Base-by-base conservation (phyloP, 2,888 invertebrate genomes). In the Atethmia centrago region DNA sequence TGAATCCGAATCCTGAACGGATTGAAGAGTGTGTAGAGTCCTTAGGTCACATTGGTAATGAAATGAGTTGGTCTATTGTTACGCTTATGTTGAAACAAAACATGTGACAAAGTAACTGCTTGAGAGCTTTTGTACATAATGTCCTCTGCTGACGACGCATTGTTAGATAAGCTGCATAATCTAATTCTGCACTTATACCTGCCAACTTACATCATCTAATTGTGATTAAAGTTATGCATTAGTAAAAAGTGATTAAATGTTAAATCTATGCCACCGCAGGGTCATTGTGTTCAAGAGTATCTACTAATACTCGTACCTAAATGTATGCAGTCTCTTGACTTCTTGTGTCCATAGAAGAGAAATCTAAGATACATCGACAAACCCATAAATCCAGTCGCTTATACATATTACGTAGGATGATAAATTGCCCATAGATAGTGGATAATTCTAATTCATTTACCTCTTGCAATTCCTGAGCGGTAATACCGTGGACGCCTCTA, bases 381-480 rank as follows among this genome's bases (percentile, higher is more conserved):
- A 71, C 28, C 21, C 21, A 75, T 76, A 80, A 81, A 81, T 80
- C 28, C 36, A 74, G 47, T 51, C 31, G n/a, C 49, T 74, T 79
- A 68, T 70, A 78, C n/a, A 64, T 59, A 64, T 67, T 58, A 71
- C 45, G 72, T 71, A 45, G 68, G 58, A 82, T 82, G 71, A 80
- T 75, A 83, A 84, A 86, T 88, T 79, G 82, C 71, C 8, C 68
- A 77, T 53, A 77, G 79, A 80, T 77, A 74, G 74, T 67, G 68
- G 68, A 69, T 88, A 88, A 90, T 90, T 87, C 85, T 83, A 85
- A 88, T 90, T 91, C 88, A 90, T 90, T 88, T 86, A 74, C 63
- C 31, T 79, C 72, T 79, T 68, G 83, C 87, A 88, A 89, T 90
- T 87, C 79, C 86, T 79, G 85, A 86, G 82, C 85, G 84, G 87